Conservation (phyloP, 2,888 invertebrate genomes). For the Barypeithes pellucidus region DNA sequence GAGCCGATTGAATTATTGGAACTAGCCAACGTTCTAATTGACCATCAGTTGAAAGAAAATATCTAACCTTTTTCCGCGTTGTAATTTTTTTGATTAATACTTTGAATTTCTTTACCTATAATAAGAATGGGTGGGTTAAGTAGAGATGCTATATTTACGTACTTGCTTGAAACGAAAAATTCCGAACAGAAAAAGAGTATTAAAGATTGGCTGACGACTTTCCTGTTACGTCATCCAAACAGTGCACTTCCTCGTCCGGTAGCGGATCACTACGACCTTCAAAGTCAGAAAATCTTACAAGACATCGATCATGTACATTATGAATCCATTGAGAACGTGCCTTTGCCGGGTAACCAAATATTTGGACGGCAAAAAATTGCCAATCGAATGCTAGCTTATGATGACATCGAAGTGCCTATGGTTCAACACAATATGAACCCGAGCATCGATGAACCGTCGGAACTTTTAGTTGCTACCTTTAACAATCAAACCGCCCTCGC, state of each 20-base stretch:
- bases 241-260: neutral
- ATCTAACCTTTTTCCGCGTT: too few relatives aligned
- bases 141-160: neutral
- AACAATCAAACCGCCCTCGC: neutral
- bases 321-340: neutral
- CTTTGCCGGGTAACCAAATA: neutral
- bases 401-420: neutral
- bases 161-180: neutral
- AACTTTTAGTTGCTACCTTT: neutral
- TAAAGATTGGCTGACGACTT: neutral
- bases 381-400: neutral
- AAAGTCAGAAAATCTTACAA: neutral
- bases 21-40: too few relatives aligned
- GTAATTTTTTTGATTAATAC: too few relatives aligned
- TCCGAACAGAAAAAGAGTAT: neutral
- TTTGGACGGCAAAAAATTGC: neutral
- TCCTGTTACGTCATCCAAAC: neutral
- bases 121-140: neutral
- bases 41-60: neutral
- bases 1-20: too few relatives aligned
- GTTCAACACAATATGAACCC: neutral
- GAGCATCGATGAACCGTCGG: neutral
- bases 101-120: neutral
- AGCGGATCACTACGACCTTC: neutral
- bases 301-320: neutral